Evolutionary conservation across 2,888 invertebrate genomes (phyloP).

Genomic region (Stratiomys singularior): DNA sequence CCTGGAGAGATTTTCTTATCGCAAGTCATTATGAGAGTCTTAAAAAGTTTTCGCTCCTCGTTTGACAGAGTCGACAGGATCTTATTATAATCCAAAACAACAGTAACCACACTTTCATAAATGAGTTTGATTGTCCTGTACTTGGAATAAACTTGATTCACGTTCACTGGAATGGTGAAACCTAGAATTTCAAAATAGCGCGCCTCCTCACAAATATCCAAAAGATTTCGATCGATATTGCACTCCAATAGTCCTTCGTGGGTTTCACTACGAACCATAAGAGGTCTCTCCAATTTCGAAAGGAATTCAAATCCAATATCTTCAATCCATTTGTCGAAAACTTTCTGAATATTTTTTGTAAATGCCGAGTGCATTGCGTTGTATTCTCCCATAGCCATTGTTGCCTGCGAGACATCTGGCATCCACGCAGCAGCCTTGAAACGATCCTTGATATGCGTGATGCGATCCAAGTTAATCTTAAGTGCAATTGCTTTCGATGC

Average conservation of each 20-base stretch:
- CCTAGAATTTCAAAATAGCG: slow-evolving; percentile 78
- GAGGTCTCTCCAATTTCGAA: slow-evolving; percentile 73
- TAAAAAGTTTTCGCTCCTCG: slow-evolving; percentile 81
- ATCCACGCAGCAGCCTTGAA: slow-evolving; percentile 82
- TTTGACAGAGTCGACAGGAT: slow-evolving; percentile 79
- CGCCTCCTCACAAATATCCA: slow-evolving; percentile 78
- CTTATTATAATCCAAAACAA: slow-evolving; percentile 81
- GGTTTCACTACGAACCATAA: slow-evolving; percentile 75
- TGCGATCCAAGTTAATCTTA: slow-evolving; percentile 73
- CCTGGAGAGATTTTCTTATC: slow-evolving; percentile 80
- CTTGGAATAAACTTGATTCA: slow-evolving; percentile 73
- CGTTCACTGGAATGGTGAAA: slow-evolving; percentile 75
- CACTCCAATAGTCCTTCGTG: slow-evolving; percentile 77
- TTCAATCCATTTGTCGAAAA: slow-evolving; percentile 70
- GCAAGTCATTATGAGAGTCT: slow-evolving; percentile 72
- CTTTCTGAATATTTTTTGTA: slow-evolving; percentile 65
- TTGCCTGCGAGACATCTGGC: slow-evolving; percentile 77
- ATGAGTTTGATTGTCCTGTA: slow-evolving; percentile 71
- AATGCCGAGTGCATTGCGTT: slow-evolving; percentile 58
- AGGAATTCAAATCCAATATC: slow-evolving; percentile 71
- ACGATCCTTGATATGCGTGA: slow-evolving; percentile 72
- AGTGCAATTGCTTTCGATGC: slow-evolving; percentile 78
- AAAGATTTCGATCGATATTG: slow-evolving; percentile 77
- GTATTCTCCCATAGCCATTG: slow-evolving; percentile 70
- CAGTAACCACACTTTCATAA: slow-evolving; percentile 76